Percentiles rank a stretch among this genome's conserved stretches.
These are phyloP conservation scores for Rhingia rostrata DNA, from an alignment of 2,888 invertebrate genomes.

Conservation along the genomic window DNA sequence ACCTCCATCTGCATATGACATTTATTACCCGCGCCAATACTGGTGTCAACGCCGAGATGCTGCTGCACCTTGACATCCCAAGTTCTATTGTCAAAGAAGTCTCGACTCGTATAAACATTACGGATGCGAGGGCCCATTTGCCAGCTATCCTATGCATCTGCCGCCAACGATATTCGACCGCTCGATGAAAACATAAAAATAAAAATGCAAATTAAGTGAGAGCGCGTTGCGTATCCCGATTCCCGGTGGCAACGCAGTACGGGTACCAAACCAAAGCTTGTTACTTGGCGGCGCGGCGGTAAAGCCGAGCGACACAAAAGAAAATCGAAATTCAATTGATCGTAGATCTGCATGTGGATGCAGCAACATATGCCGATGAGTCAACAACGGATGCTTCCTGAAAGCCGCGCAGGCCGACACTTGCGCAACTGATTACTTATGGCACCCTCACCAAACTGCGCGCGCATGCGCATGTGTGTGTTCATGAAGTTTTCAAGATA, in stretches of 20 bases:
- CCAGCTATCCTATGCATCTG: conserved; percentile 77
- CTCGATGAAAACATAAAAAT: conserved; percentile 82
- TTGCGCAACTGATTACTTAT: conserved; percentile 62
- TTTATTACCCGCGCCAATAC: conserved; percentile 48
- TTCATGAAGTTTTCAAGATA: conserved; percentile 74
- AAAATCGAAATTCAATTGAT: conserved; percentile 75
- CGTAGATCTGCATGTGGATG: conserved; percentile 79
- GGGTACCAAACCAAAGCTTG: conserved; percentile 31
- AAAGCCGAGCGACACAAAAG: conserved; percentile 58
- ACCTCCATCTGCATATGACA: conserved; percentile 69
- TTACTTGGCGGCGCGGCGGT: conserved; percentile 75
- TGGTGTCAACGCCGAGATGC: conserved; percentile 41
- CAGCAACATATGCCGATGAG: conserved; percentile 59
- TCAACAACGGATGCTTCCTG: conserved; percentile 71
- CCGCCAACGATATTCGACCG: conserved; percentile 79
- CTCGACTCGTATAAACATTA: conserved; percentile 8
- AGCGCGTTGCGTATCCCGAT: conserved; percentile 75
- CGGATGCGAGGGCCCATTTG: conserved; percentile 47
- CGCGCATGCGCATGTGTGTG: conserved; percentile 40
- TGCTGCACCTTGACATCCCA: conserved; percentile 68
- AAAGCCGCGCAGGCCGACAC: conserved; percentile 62
- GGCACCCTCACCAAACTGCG: conserved; percentile 28
- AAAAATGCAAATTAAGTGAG: conserved; percentile 81
- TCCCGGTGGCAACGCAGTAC: conserved; percentile 57
- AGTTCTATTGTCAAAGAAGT: conserved; percentile 37